Evolutionary conservation across 2,888 invertebrate genomes (phyloP).

Genomic region (Archaeoteleia sp.): DNA sequence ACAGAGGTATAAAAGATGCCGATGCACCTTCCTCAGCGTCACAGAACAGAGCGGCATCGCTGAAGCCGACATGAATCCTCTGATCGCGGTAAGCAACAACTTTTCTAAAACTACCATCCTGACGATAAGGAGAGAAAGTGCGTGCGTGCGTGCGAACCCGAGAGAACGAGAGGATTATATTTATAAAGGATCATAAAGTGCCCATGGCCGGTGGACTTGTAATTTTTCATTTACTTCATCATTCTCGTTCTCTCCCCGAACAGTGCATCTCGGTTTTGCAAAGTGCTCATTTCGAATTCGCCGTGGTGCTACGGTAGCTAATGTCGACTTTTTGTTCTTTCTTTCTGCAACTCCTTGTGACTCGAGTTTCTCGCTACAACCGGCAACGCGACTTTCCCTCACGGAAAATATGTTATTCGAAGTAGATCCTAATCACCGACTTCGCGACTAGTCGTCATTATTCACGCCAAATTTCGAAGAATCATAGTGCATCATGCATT

Average conservation of each 20-base stretch:
- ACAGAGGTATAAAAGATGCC: constrained; percentile 73
- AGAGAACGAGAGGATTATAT: constrained; percentile 32
- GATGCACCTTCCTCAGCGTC: constrained; percentile 71
- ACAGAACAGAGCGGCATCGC: constrained; percentile 74
- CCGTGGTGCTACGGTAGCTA: too few relatives aligned
- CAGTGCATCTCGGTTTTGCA: background rate
- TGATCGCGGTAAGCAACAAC: constrained; percentile 73
- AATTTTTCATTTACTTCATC: too few relatives aligned
- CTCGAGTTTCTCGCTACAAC: constrained; percentile 20
- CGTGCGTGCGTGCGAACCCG: constrained; percentile 35
- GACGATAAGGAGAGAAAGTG: constrained; percentile 7
- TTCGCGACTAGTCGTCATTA: too few relatives aligned
- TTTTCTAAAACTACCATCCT: constrained; percentile 25
- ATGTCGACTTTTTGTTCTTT: too few relatives aligned
- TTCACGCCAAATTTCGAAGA: constrained; percentile 23
- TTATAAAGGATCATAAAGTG: constrained; percentile 17
- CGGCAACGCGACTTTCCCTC: constrained; percentile 28
- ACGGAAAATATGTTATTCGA: background rate
- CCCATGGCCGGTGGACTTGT: too few relatives aligned
- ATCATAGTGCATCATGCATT: constrained; percentile 17
- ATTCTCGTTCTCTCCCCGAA: constrained; percentile 25
- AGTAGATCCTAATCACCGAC: constrained; percentile 12
- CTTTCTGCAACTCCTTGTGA: constrained; percentile 4
- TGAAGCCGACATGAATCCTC: constrained; percentile 74
- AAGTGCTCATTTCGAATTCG: background rate